Evolutionary conservation across 2,113 vertebrate species (phyloP).

Genomic region (Cyprinus carpio): DNA sequence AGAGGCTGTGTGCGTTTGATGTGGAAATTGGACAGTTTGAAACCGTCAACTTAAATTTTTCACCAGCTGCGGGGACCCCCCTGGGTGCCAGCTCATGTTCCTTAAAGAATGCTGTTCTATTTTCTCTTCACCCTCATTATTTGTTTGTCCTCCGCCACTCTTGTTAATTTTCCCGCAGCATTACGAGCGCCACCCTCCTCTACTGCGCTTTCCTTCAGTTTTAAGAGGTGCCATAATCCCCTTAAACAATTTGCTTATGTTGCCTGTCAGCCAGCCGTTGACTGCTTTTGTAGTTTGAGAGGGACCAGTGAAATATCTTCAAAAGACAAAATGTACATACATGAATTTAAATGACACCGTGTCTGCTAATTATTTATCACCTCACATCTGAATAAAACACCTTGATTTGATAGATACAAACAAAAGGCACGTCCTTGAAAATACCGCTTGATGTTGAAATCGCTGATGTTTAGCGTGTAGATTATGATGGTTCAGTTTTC

Average conservation of each 20-base stretch:
- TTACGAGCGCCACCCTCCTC: conserved; percentile 24
- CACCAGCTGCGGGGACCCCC: conserved; percentile 85
- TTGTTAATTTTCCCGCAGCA: conserved; percentile 40
- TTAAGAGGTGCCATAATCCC: conserved; percentile 48
- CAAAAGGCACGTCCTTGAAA: conserved; percentile 34
- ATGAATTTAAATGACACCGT: conserved; percentile 56
- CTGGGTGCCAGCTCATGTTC: conserved; percentile 62
- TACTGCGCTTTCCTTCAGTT: neutral
- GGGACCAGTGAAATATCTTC: conserved; percentile 40
- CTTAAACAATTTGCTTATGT: conserved; percentile 57
- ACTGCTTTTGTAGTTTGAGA: conserved; percentile 52
- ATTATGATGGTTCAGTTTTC: neutral
- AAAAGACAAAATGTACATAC: conserved; percentile 55
- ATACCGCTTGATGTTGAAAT: conserved; percentile 33
- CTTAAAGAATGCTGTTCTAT: conserved; percentile 71
- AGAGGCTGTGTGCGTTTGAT: conserved; percentile 80
- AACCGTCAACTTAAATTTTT: conserved; percentile 93
- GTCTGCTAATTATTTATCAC: conserved; percentile 39
- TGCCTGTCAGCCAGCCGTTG: conserved; percentile 49
- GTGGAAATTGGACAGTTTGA: conserved; percentile 97
- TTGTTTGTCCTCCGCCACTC: conserved; percentile 53
- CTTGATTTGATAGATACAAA: conserved; percentile 29
- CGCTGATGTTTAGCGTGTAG: neutral
- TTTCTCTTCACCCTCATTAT: conserved; percentile 71
- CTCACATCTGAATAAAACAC: conserved; percentile 20